Conservation (phyloP, 1,140 invertebrate genomes). For the Penaeus indicus region DNA sequence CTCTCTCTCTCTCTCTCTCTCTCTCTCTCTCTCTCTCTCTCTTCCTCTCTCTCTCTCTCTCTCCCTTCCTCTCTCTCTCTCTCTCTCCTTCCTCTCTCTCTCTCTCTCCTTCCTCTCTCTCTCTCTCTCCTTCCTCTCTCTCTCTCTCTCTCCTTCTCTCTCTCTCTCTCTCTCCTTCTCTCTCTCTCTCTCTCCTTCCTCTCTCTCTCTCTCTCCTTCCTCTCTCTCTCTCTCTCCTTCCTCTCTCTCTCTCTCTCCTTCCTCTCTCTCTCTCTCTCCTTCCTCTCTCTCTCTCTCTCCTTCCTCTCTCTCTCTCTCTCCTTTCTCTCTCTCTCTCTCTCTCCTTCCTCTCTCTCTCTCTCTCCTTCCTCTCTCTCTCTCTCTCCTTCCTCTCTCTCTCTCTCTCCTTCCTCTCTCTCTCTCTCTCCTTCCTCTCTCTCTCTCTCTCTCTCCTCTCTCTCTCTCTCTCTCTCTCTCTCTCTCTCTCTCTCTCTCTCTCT, state of each 20-base stretch:
- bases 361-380: too few relatives aligned
- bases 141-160: conserved; percentile 19
- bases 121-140: conserved; percentile 19
- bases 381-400: too few relatives aligned
- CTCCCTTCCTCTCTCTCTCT: neutral
- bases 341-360: too few relatives aligned
- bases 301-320: too few relatives aligned
- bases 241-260: too few relatives aligned
- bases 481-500: too few relatives aligned
- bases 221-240: too few relatives aligned
- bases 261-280: too few relatives aligned
- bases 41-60: neutral
- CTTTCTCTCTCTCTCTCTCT: too few relatives aligned
- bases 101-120: neutral
- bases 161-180: neutral
- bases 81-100: neutral
- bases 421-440: neutral
- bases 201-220: neutral
- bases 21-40: conserved; percentile 29
- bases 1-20: neutral
- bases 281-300: too few relatives aligned
- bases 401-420: too few relatives aligned
- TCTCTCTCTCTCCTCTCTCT: too few relatives aligned
- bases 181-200: neutral
- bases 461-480: neutral